These are phyloP conservation scores for Trachelus iudaicus DNA, from an alignment of 2,888 invertebrate species.

Conservation along the genomic window DNA sequence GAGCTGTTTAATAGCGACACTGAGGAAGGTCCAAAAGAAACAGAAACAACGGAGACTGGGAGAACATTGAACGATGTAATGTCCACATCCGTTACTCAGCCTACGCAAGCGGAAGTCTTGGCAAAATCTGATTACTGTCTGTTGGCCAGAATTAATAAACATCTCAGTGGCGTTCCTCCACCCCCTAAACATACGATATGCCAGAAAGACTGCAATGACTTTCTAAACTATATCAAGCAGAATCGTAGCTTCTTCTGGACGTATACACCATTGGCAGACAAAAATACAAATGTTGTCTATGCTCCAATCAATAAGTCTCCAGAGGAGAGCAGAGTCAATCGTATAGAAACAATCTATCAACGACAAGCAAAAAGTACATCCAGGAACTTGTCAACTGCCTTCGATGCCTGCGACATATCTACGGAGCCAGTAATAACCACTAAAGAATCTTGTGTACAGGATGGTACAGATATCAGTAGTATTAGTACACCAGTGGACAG, in stretches of 20 bases:
- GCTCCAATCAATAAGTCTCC: neutral
- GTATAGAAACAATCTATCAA: constrained; percentile 27
- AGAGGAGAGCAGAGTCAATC: neutral
- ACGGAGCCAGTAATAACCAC: neutral
- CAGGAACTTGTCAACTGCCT: constrained; percentile 51
- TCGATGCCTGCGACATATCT: constrained; percentile 49
- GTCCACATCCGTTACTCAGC: constrained; percentile 16
- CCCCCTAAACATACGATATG: constrained; percentile 80
- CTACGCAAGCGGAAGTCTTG: constrained; percentile 47
- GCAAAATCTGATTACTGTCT: constrained; percentile 60
- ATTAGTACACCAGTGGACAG: neutral
- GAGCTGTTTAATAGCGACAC: constrained; percentile 60
- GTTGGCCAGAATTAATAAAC: constrained; percentile 68
- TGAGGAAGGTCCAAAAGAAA: constrained; percentile 39
- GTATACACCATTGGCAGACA: constrained; percentile 28
- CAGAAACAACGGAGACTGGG: neutral
- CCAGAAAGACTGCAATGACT: constrained; percentile 74
- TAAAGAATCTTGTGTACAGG: neutral
- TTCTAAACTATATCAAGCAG: constrained; percentile 71
- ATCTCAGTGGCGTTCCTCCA: constrained; percentile 77
- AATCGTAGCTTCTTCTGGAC: constrained; percentile 69
- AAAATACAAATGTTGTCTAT: neutral
- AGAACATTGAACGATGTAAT: constrained; percentile 4
- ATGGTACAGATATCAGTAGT: neutral
- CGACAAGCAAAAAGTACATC: constrained; percentile 35